These are phyloP conservation scores for Drosophila tropicalis DNA, from an alignment of 1,140 invertebrate species.

Conservation along the genomic window DNA sequence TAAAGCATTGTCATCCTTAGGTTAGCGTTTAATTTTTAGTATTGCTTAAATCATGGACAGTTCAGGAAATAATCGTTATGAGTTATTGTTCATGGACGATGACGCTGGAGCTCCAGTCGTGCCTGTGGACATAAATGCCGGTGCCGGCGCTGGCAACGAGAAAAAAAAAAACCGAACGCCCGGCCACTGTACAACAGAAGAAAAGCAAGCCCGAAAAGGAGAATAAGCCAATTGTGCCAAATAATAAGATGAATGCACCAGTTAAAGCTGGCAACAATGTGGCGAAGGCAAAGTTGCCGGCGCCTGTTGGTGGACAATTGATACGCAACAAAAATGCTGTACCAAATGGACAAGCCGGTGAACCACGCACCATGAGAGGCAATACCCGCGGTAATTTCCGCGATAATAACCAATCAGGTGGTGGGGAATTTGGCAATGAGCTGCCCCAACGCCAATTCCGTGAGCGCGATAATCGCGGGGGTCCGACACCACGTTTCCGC, in stretches of 20 bases:
- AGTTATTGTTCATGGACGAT: conserved; percentile 93
- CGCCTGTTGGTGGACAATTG: conserved; percentile 35
- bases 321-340: conserved; percentile 86
- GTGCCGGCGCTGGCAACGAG: conserved; percentile 29
- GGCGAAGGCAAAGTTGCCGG: conserved; percentile 44
- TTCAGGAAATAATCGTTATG: conserved; percentile 96
- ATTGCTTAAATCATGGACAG: conserved; percentile 89
- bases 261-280: conserved; percentile 20
- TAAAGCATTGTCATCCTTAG: conserved; percentile 21
- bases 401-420: conserved; percentile 83
- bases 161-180: conserved; percentile 47
- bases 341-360: conserved; percentile 78
- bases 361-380: conserved; percentile 9
- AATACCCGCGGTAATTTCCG: conserved; percentile 84
- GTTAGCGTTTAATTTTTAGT: conserved; percentile 31
- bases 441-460: conserved; percentile 76
- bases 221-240: conserved; percentile 87
- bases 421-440: conserved; percentile 83
- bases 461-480: conserved; percentile 65
- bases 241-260: conserved; percentile 61
- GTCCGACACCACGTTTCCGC: conserved; percentile 83
- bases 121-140: conserved; percentile 25
- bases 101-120: conserved; percentile 86
- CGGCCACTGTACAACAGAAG: conserved; percentile 16
- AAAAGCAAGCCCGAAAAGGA: conserved; percentile 89